Conservation (phyloP, 2,797 vertebrate genomes). For the Threskiornis aethiopicus region DNA sequence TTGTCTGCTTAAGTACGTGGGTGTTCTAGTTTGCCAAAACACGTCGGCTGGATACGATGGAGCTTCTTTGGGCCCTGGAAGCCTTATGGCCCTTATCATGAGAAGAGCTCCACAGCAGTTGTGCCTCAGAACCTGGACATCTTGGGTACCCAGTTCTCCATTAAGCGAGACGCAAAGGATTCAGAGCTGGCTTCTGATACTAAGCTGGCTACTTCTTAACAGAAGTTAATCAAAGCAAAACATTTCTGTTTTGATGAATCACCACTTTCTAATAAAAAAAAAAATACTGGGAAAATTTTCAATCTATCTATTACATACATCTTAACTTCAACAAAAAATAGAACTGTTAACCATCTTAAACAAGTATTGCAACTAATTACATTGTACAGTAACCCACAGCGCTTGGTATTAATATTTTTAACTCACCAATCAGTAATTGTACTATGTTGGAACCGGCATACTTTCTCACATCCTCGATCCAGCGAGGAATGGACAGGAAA, state of each 20-base stretch:
- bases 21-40: neutral
- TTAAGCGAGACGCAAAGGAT: fast-evolving
- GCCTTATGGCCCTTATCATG: neutral
- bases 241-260: neutral
- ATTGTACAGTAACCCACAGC: neutral
- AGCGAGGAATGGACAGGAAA: constrained; percentile 84
- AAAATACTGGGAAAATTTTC: neutral
- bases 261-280: neutral
- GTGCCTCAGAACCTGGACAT: neutral
- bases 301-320: fast-evolving
- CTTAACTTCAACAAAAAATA: neutral
- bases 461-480: constrained; percentile 87
- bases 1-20: neutral
- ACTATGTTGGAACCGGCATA: constrained; percentile 85
- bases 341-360: neutral
- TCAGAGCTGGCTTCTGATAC: neutral
- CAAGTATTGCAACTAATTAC: neutral
- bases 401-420: neutral
- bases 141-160: neutral
- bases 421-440: constrained; percentile 85
- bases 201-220: neutral
- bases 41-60: fast-evolving
- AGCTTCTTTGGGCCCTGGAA: neutral
- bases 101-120: neutral
- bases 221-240: neutral